phyloP scores from a whole-genome alignment of 2,888 invertebrate species.

The Rotaria magnacalcarata region DNA sequence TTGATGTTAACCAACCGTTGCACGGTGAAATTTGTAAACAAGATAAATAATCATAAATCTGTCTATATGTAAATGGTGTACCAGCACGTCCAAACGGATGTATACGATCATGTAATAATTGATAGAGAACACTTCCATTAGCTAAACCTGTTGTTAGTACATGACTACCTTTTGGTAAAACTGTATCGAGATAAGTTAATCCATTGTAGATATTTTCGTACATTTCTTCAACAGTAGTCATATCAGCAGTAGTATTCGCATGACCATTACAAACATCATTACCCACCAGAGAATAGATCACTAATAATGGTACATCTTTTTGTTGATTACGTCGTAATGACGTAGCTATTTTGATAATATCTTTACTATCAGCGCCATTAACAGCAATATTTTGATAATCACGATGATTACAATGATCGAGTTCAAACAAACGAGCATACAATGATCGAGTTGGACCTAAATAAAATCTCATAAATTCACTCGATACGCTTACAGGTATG shows the following conservation, averaged over 20 bases:
- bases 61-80: slow-evolving; percentile 60
- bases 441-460: neutral
- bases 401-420: slow-evolving; percentile 29
- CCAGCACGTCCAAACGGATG: slow-evolving; percentile 61
- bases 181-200: slow-evolving; percentile 53
- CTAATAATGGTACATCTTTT: slow-evolving; percentile 60
- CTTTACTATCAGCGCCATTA: slow-evolving; percentile 55
- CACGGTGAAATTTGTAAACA: slow-evolving; percentile 62
- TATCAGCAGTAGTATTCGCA: slow-evolving; percentile 59
- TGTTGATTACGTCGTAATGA: slow-evolving; percentile 55
- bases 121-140: slow-evolving; percentile 61
- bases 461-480: no score
- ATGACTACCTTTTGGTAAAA: slow-evolving; percentile 60
- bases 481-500: neutral
- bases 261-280: slow-evolving; percentile 63
- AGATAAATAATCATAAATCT: slow-evolving; percentile 61
- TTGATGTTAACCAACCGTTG: slow-evolving; percentile 61
- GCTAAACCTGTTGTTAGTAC: slow-evolving; percentile 61
- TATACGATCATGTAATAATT: slow-evolving; percentile 58
- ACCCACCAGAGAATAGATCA: slow-evolving; percentile 61
- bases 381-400: slow-evolving; percentile 63
- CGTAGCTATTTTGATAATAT: slow-evolving; percentile 37
- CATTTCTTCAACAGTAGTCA: slow-evolving; percentile 60
- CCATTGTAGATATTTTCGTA: slow-evolving; percentile 51
- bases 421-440: neutral